Base-by-base conservation (phyloP, 2,113 vertebrate species). In the Porphyrio hochstetteri region DNA sequence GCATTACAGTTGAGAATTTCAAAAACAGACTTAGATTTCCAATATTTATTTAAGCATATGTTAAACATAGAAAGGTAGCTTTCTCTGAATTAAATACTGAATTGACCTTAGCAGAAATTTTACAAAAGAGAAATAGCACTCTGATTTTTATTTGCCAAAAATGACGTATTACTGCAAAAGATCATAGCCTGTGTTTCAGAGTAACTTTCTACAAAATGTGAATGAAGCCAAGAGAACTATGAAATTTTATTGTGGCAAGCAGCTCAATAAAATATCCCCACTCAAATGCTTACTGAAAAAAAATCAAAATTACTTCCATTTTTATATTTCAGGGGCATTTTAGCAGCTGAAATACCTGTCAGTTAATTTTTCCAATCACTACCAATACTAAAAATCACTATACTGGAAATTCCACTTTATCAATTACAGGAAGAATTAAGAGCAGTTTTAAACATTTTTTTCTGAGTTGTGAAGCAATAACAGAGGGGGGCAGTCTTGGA, bases 401-500 rank as follows among this genome's bases (percentile, higher is more conserved):
- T 63, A 25, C 17, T 63, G 52, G 24, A 88, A 88, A 81, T 75
- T 9, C 52, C 19, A 59, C 35, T 85, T 87, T 52, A 52, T 67
- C 11, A 60, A 8, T 5, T 68, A 31, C 3, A 3, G 74, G 40
- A 59, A 72, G 11, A 7, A 88, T 52, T 77, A 70, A 42, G n/a
- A 70, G 35, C 9, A 12, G 12, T 56, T 85, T 40, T 8, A 85
- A 82, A 53, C 28, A 1, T 27, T 53, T 64, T 53, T 69, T 52
- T 63, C 81, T 78, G 27, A 35, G 29, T 18, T 83, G 12, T 68
- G 36, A 68, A 67, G 31, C 25, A 28, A 0, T 64, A 93, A 92
- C 97, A 97, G 85, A 89, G 17, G 97, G 90, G 93, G 97, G 97
- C 97, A 95, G 93, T 44, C 91, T 95, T 94, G 91, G 64, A 90